Base-by-base conservation (phyloP, 2,888 invertebrate species). In the Sipha maydis region DNA sequence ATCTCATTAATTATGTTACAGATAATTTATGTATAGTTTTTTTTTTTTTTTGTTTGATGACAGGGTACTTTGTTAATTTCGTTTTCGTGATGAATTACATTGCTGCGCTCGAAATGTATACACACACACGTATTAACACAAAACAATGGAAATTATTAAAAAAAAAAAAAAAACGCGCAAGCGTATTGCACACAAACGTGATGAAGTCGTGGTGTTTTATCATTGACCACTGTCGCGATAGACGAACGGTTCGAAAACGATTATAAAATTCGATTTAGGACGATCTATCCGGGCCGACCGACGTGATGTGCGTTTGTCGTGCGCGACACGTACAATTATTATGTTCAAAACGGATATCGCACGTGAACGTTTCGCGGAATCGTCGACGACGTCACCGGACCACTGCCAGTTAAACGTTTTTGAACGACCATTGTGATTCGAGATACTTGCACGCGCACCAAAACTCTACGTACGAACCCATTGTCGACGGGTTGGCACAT, bases 1-100 rank as follows among this genome's bases (percentile, higher is more conserved):
- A 71, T 71, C 71, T 71, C 83, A 19, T 83, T 83, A 54, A 83
- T 83, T 71, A 71, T 41, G 28, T 69, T 82, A 31, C 69, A 82
- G 69, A 31, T 69, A 11, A 1, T 38, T 28, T 67, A 80, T 80
- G 56, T 34, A 31, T 69, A 48, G 67, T 67, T 14, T 82, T 82
- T n/a, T n/a, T n/a, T n/a, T n/a, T n/a, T n/a, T n/a, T n/a, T n/a
- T n/a, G n/a, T n/a, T 71, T 9, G 67, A 41, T 61, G 69, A 41
- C 28, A 48, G 38, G 25, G 56, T 79, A 56, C 78, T 79, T 79
- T 25, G 80, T 67, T 82, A 41, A 82, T 67, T 82, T 41, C 21
- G 25, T 31, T 80, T n/a, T 17, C n/a, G 25, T 61, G 48, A 54
- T 71, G 71, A 71, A 67, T 41, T 41, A 67, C 48, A 5, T 17